These are phyloP conservation scores for Aramus guarauna DNA, from an alignment of 2,113 vertebrate species.

Conservation along the genomic window DNA sequence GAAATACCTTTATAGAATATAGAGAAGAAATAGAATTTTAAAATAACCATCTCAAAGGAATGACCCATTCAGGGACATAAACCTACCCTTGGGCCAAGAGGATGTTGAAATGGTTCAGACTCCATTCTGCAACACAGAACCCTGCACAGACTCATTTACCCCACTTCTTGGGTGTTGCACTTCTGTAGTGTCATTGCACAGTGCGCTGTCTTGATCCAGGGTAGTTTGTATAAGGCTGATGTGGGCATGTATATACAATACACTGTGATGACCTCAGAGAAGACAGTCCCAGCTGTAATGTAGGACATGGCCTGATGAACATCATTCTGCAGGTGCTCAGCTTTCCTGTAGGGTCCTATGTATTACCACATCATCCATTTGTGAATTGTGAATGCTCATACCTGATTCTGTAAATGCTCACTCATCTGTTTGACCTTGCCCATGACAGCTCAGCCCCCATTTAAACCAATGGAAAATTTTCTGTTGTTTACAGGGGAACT, in stretches of 20 bases:
- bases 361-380: not conserved
- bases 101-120: not conserved
- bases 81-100: not conserved
- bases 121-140: not conserved
- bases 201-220: not conserved
- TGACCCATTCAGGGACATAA: not conserved
- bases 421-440: not conserved
- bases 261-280: not conserved
- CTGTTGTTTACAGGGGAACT: not conserved
- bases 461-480: not conserved
- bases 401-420: not conserved
- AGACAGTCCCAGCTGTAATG: not conserved
- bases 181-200: not conserved
- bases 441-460: not conserved
- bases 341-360: not conserved
- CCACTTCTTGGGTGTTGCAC: not conserved
- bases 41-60: not conserved
- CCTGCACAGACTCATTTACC: not conserved
- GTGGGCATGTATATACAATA: rapidly evolving
- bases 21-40: not conserved
- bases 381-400: not conserved
- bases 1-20: not conserved
- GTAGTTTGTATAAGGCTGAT: not conserved
- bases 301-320: not conserved
- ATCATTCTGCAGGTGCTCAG: not conserved